Evolutionary conservation across 1,140 invertebrate species (phyloP), one percentile per base, ranked within the genome.

Genomic region (Gonatopus flavifemur): DNA sequence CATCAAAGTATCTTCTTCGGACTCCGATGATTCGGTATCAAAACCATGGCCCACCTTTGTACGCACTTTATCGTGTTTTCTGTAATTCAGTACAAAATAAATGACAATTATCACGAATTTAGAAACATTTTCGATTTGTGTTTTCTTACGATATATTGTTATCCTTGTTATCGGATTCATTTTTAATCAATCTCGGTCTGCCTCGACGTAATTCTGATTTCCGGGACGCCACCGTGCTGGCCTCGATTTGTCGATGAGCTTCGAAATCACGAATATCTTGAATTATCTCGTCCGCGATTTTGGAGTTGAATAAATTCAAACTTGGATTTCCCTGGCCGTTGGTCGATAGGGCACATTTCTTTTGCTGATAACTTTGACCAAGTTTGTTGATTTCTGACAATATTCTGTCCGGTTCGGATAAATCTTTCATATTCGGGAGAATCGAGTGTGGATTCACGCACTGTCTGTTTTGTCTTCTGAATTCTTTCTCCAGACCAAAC

Each of bases 401-500:
- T 1, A 62, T 38, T 19, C 57, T 49, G 28, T 51, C 37, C 10
- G 55, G 40, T 9, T 62, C 64, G 5, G 36, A 58, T 36, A 65
- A 39, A 10, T 62, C 55, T 12, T 57, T 55, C 2, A 76, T 46
- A 15, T 32, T 35, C 39, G 62, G 43, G 18, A 71, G 24, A 10
- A 73, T 24, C 12, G 69, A 69, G 24, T 64, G 59, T 5, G 53
- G 38, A 55, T 69, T 67, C 8, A 57, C 33, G 2, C 18, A 30
- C 12, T 44, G 31, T 10, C 38, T 3, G 3, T 39, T 41, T 15
- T 51, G 70, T 1, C 24, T 16, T 46, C 59, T 59, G 19, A 57
- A 61, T 30, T 50, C 49, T 32, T 66, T 72, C 30, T 76, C 67
- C 12, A 76, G 57, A 7, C 68, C 64, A 46, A 61, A 67, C 73